Conservation (phyloP, 2,888 invertebrate species). For the Myopa testacea region DNA sequence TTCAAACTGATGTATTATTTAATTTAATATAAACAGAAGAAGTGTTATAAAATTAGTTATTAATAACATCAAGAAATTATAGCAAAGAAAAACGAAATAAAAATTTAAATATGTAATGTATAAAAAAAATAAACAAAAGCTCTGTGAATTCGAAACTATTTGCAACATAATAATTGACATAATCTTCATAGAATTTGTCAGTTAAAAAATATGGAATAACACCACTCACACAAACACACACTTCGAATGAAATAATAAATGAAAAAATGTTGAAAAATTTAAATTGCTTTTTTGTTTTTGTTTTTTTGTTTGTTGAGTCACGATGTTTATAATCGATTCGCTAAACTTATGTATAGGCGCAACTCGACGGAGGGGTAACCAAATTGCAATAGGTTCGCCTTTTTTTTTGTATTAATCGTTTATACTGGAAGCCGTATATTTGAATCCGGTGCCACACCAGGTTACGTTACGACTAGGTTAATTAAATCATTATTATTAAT, state of each 20-base stretch:
- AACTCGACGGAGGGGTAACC: too few species aligned
- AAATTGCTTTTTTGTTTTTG: not conserved
- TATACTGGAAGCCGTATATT: too few species aligned
- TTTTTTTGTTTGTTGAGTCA: too few species aligned
- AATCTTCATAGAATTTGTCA: constrained; percentile 67
- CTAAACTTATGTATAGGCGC: too few species aligned
- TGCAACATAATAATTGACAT: constrained; percentile 63
- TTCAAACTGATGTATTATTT: constrained; percentile 25
- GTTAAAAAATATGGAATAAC: constrained; percentile 58
- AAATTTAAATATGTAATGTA: constrained; percentile 42
- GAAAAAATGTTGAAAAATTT: constrained; percentile 41
- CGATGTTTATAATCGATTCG: too few species aligned
- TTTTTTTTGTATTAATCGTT: too few species aligned
- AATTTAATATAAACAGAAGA: constrained; percentile 24
- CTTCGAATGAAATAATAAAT: constrained; percentile 42
- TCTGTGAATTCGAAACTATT: constrained; percentile 47
- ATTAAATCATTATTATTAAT: too few species aligned
- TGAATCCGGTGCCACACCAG: too few species aligned
- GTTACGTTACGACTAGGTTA: too few species aligned
- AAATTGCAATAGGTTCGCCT: too few species aligned
- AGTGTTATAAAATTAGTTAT: constrained; percentile 31
- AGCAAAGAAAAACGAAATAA: constrained; percentile 28
- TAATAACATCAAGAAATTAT: constrained; percentile 33
- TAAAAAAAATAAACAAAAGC: constrained; percentile 43
- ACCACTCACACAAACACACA: constrained; percentile 30